These are phyloP conservation scores for Pterobdella sp. DNA, from an alignment of 2,888 invertebrate species.

Conservation along the genomic window DNA sequence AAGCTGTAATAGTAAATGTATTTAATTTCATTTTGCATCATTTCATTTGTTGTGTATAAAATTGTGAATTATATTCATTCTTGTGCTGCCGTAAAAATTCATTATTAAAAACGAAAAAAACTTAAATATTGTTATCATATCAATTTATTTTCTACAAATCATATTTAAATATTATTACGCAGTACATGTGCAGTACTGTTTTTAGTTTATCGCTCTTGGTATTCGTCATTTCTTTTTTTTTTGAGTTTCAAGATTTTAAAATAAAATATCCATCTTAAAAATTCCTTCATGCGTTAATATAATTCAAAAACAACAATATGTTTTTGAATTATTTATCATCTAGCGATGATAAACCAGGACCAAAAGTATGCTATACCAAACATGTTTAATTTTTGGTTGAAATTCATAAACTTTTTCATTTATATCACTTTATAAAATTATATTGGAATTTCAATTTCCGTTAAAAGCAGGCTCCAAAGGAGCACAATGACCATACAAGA, in stretches of 20 bases:
- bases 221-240: background rate
- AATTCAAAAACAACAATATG: background rate
- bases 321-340: conserved; percentile 5
- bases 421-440: background rate
- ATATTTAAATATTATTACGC: too few species aligned
- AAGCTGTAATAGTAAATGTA: too few species aligned
- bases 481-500: conserved; percentile 60
- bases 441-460: background rate
- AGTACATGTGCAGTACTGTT: too few species aligned
- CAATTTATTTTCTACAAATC: too few species aligned
- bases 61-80: too few species aligned
- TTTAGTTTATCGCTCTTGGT: background rate
- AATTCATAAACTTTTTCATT: background rate
- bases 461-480: conserved; percentile 11
- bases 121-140: too few species aligned
- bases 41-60: too few species aligned
- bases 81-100: too few species aligned
- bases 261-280: background rate
- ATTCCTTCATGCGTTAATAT: background rate
- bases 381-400: background rate
- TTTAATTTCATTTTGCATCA: too few species aligned
- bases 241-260: background rate
- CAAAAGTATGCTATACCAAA: background rate
- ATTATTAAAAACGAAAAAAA: too few species aligned
- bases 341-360: background rate